Conservation (phyloP, 2,888 invertebrate species). For the Orchesellides sinensis region DNA sequence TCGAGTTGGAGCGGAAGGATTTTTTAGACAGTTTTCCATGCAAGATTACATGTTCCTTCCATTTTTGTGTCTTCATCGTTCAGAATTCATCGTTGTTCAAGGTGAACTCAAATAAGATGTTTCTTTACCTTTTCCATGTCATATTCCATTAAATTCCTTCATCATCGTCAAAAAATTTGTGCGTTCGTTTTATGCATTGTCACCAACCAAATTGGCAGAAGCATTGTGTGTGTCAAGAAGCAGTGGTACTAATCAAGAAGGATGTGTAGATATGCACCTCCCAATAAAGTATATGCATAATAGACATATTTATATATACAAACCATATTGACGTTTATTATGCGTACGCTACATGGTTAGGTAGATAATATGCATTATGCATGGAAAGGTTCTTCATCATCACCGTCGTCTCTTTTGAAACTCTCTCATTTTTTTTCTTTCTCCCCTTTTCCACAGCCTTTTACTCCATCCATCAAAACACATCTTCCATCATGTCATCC, state of each 20-base stretch:
- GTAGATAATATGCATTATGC: neutral
- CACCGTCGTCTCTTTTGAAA: neutral
- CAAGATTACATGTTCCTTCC: neutral
- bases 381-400: neutral
- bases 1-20: slow-evolving; percentile 19
- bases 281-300: neutral
- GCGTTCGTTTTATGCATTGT: neutral
- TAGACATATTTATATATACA: neutral
- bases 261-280: neutral
- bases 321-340: neutral
- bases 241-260: too few relatives aligned
- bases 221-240: too few relatives aligned
- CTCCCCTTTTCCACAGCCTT: slow-evolving; percentile 7
- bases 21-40: neutral
- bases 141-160: neutral
- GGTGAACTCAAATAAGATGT: too few relatives aligned
- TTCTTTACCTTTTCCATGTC: neutral
- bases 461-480: slow-evolving; percentile 44
- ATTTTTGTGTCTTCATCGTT: neutral
- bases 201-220: too few relatives aligned
- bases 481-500: slow-evolving; percentile 33
- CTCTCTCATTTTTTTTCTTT: slow-evolving; percentile 2
- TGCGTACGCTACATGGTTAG: too few relatives aligned
- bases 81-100: too few relatives aligned
- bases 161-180: neutral